Evolutionary conservation across 2,113 vertebrate species (phyloP).

Genomic region (Tretioscincus oriximinensis): DNA sequence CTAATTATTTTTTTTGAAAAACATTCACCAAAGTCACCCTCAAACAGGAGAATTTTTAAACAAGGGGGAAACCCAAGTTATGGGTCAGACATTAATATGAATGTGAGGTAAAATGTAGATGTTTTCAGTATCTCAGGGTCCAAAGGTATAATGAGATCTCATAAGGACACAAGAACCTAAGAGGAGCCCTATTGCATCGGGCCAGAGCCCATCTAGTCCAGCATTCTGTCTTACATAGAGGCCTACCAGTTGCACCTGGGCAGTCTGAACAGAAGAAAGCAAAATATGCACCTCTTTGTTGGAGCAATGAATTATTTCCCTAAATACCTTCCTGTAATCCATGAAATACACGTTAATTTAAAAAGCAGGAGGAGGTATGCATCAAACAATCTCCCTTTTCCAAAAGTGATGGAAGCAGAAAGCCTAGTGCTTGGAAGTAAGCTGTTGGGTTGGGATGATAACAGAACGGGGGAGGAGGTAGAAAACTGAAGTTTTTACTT

Average conservation of each 20-base stretch:
- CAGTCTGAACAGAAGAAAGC: no score
- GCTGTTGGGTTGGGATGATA: background rate
- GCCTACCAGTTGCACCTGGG: no score
- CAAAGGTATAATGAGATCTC: background rate
- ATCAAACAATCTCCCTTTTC: background rate
- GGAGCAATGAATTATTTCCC: background rate
- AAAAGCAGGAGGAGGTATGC: background rate
- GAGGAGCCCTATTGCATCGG: background rate
- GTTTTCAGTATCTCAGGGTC: no score
- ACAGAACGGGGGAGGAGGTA: background rate
- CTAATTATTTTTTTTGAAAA: no score
- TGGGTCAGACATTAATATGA: background rate
- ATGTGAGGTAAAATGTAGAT: no score
- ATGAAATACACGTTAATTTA: background rate
- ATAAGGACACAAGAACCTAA: no score
- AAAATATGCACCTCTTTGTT: background rate
- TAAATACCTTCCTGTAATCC: background rate
- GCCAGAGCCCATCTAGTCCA: background rate
- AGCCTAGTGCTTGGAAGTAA: background rate
- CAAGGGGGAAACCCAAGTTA: no score
- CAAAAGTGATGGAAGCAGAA: background rate
- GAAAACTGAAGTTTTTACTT: conserved; percentile 11
- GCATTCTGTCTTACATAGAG: no score
- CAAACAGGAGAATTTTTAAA: no score
- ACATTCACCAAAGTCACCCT: no score